These are phyloP conservation scores for Catamblyrhynchus diadema DNA, from an alignment of 2,797 vertebrate genomes.

Conservation along the genomic window DNA sequence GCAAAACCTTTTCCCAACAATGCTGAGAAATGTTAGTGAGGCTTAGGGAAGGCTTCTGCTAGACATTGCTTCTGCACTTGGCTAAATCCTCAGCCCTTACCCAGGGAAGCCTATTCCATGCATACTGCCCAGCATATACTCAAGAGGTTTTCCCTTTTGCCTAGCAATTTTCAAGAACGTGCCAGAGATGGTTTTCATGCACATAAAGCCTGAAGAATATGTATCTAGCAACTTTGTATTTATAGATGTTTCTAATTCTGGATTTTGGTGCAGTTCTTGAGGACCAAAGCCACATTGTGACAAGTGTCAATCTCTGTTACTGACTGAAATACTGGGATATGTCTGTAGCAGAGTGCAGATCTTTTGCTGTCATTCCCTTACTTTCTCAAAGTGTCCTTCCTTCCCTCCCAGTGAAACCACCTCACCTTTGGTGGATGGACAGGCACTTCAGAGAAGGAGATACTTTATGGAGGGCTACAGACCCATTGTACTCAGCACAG, in stretches of 20 bases:
- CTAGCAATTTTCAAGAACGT: background rate
- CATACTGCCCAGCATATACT: background rate
- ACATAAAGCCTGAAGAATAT: background rate
- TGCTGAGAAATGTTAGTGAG: background rate
- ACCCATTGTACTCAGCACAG: background rate
- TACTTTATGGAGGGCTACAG: background rate
- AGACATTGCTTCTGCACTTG: background rate
- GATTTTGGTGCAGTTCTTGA: background rate
- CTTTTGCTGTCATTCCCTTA: background rate
- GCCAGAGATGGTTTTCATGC: background rate
- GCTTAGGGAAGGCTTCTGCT: background rate
- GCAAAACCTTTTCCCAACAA: background rate
- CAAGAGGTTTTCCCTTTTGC: background rate
- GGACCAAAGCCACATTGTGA: background rate
- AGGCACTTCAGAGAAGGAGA: background rate
- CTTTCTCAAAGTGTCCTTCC: background rate
- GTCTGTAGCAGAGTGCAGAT: background rate
- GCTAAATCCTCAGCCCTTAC: background rate
- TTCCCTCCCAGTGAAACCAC: background rate
- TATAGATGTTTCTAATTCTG: background rate
- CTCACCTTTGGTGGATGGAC: background rate
- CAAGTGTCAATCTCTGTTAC: background rate
- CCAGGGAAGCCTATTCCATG: background rate
- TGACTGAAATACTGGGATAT: background rate
- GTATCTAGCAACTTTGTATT: background rate